These are phyloP conservation scores for Neosilurus hyrtlii DNA, from an alignment of 2,797 vertebrate species.

Conservation along the genomic window DNA sequence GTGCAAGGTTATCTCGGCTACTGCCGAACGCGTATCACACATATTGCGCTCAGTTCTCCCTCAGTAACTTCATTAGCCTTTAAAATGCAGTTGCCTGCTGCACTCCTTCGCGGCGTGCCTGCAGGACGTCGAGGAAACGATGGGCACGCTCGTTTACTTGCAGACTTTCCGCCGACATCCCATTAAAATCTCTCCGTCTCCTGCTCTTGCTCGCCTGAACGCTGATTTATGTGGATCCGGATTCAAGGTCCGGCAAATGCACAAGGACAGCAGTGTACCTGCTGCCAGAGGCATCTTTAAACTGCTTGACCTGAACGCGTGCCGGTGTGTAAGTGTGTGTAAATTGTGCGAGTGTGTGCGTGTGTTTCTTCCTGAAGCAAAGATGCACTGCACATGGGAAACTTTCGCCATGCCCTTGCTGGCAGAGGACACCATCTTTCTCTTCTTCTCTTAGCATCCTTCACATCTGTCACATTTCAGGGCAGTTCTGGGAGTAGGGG, in stretches of 20 bases:
- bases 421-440: conserved; percentile 28
- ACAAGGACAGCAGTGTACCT: conserved; percentile 37
- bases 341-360: conserved; percentile 25
- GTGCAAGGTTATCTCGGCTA: conserved; percentile 14
- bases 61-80: conserved; percentile 52
- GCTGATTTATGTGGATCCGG: conserved; percentile 38
- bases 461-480: conserved; percentile 36
- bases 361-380: conserved; percentile 25
- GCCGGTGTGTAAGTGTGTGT: conserved; percentile 26
- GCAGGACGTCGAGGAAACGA: conserved; percentile 32
- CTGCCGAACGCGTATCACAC: conserved; percentile 12
- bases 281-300: conserved; percentile 60
- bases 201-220: conserved; percentile 25
- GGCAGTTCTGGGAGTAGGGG: conserved; percentile 32
- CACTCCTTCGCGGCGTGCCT: conserved; percentile 26
- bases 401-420: conserved; percentile 44
- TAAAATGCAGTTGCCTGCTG: conserved; percentile 34
- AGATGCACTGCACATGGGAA: conserved; percentile 33
- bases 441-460: conserved; percentile 34
- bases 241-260: conserved; percentile 40
- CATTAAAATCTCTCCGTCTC: conserved; percentile 41
- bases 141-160: conserved; percentile 35
- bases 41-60: conserved; percentile 38
- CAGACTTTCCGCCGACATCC: conserved; percentile 23
- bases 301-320: conserved; percentile 68